Evolutionary conservation across 2,797 vertebrate species (phyloP).

Genomic region (Melanotaenia parkinsoni): DNA sequence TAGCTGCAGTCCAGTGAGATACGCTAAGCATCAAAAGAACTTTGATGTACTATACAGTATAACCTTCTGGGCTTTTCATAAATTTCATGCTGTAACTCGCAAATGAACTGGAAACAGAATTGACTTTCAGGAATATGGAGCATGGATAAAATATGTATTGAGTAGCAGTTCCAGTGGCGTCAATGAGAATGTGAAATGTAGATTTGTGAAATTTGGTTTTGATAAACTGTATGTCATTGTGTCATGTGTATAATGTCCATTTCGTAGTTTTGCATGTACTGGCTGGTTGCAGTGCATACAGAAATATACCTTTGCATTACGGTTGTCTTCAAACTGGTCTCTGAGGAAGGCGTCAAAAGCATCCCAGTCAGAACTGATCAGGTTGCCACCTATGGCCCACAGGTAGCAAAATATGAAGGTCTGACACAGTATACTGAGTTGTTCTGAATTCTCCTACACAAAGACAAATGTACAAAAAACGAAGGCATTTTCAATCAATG

Average conservation of each 20-base stretch:
- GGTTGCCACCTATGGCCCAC: constrained; percentile 86
- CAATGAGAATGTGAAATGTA: background rate
- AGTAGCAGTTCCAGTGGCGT: background rate
- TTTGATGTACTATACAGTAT: background rate
- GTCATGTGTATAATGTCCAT: background rate
- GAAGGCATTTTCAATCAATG: background rate
- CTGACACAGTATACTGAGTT: constrained; percentile 83
- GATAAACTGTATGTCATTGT: background rate
- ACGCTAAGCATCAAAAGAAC: background rate
- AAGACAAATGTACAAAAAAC: constrained; percentile 32
- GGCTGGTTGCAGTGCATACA: background rate
- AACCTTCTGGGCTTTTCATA: background rate
- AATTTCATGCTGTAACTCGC: background rate
- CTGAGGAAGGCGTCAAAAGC: constrained; percentile 85
- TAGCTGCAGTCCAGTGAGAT: background rate
- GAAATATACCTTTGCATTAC: constrained; percentile 79
- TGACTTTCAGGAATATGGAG: background rate
- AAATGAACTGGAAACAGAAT: background rate
- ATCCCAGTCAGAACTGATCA: constrained; percentile 83
- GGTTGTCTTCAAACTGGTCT: constrained; percentile 85
- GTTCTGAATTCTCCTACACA: constrained; percentile 77
- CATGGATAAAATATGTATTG: background rate
- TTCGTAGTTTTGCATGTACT: background rate
- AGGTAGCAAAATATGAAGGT: constrained; percentile 89
- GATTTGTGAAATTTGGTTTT: background rate